These are phyloP conservation scores for Dendrolimus kikuchii DNA, from an alignment of 1,140 invertebrate species.

Conservation along the genomic window DNA sequence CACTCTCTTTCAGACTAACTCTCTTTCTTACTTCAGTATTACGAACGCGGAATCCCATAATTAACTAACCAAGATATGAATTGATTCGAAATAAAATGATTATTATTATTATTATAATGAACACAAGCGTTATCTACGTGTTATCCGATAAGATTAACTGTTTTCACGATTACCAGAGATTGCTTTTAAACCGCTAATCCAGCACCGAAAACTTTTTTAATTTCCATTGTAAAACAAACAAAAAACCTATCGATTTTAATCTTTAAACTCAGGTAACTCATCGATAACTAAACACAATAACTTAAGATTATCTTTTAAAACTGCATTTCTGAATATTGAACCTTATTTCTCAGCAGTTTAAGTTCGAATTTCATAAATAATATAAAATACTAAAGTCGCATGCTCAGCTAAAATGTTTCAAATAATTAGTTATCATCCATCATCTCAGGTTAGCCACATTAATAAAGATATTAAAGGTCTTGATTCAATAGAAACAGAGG, in stretches of 20 bases:
- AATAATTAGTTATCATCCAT: constrained; percentile 72
- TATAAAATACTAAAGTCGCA: constrained; percentile 31
- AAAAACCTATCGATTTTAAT: constrained; percentile 14
- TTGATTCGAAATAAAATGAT: no score
- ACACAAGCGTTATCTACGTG: no score
- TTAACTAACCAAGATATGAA: no score
- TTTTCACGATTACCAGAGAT: no score
- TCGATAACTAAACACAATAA: constrained; percentile 66
- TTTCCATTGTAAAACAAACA: no score
- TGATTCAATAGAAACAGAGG: constrained; percentile 7
- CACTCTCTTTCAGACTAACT: no score
- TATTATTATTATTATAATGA: no score
- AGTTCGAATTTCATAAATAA: constrained; percentile 17
- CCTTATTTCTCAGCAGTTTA: constrained; percentile 19
- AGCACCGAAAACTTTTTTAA: no score
- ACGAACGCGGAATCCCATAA: no score
- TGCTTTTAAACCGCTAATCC: no score
- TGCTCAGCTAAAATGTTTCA: constrained; percentile 65
- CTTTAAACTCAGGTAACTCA: constrained; percentile 46
- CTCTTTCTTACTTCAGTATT: no score
- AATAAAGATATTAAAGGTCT: constrained; percentile 71
- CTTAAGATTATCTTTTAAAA: constrained; percentile 52
- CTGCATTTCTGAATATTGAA: constrained; percentile 18
- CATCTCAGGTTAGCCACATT: constrained; percentile 63
- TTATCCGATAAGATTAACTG: no score